Conservation (phyloP, 2,113 vertebrate species). For the Porphyrio hochstetteri region DNA sequence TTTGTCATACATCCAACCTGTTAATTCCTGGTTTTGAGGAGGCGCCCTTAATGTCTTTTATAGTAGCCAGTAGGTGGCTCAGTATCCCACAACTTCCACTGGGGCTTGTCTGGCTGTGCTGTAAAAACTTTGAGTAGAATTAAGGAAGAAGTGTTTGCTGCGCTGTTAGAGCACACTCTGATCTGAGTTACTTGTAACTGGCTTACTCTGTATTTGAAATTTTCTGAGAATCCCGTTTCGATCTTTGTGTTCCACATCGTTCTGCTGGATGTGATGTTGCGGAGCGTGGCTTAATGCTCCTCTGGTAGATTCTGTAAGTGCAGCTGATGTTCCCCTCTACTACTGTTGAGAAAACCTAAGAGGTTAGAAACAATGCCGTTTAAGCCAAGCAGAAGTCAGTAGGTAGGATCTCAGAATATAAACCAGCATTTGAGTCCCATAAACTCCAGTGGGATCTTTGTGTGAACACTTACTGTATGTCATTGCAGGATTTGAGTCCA, state of each 20-base stretch:
- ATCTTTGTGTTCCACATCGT: background rate
- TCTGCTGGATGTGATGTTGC: background rate
- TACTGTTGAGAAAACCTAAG: background rate
- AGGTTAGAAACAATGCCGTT: background rate
- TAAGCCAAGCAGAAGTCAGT: background rate
- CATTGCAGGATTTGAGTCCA: background rate
- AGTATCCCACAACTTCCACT: background rate
- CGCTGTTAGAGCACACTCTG: background rate
- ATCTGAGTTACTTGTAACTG: background rate
- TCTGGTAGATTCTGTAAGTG: background rate
- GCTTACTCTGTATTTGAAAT: background rate
- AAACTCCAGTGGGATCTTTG: background rate
- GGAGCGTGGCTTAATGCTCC: background rate
- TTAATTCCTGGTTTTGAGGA: background rate
- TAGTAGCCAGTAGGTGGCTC: slow-evolving; percentile 37
- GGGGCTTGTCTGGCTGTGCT: background rate
- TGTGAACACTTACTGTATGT: background rate
- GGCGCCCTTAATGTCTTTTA: background rate
- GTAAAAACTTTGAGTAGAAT: background rate
- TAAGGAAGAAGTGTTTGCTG: background rate
- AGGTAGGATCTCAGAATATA: background rate
- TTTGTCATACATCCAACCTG: background rate
- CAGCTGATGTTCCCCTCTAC: background rate
- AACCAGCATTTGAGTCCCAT: background rate
- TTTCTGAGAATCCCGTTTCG: background rate